These are phyloP conservation scores for Pseudomyrmex sp. DNA, from an alignment of 1,140 invertebrate genomes.

Conservation along the genomic window DNA sequence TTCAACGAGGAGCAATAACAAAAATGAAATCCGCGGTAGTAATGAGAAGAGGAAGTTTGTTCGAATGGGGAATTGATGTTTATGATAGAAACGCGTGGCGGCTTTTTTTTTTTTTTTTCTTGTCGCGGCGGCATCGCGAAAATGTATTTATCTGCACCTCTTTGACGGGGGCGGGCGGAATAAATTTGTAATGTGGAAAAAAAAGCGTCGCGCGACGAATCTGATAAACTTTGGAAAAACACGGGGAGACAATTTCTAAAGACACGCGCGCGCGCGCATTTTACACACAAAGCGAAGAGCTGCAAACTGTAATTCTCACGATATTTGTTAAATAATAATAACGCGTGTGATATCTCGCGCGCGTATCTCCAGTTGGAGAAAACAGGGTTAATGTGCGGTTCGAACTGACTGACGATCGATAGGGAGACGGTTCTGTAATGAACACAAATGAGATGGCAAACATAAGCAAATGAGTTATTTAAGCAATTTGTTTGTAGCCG, in stretches of 20 bases:
- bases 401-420: no score
- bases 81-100: background rate
- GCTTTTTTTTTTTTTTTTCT: no score
- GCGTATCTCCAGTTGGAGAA: no score
- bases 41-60: constrained; percentile 27
- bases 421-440: background rate
- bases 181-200: constrained; percentile 27
- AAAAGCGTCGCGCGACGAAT: background rate
- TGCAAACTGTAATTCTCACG: no score
- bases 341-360: no score
- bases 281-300: no score
- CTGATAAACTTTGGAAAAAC: constrained; percentile 17
- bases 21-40: constrained; percentile 57
- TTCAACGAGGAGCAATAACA: constrained; percentile 58
- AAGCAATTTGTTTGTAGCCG: constrained; percentile 5
- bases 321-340: no score
- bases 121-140: constrained; percentile 12
- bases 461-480: constrained; percentile 33
- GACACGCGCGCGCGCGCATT: background rate
- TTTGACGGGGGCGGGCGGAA: constrained; percentile 45
- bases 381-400: no score
- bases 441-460: constrained; percentile 34
- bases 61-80: background rate
- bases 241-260: background rate
- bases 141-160: constrained; percentile 46